Conservation (phyloP, 2,888 invertebrate genomes). For the Apodemia hepburni region DNA sequence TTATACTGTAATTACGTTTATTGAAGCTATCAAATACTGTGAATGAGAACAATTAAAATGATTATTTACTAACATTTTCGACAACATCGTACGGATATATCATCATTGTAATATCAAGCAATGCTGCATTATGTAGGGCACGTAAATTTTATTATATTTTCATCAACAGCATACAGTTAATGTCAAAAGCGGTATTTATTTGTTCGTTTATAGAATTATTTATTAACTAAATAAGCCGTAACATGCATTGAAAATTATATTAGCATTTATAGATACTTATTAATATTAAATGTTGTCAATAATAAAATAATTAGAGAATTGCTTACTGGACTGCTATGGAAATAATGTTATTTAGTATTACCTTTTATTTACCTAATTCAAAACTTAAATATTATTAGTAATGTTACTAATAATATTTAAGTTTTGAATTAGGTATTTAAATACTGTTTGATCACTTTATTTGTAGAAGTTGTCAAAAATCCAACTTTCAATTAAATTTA, state of each 20-base stretch:
- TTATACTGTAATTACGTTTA: conserved; percentile 46
- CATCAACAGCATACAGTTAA: not conserved
- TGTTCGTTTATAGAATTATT: not conserved
- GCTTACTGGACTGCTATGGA: too few species aligned
- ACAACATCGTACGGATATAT: conserved; percentile 21
- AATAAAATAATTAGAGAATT: too few species aligned
- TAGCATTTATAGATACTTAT: not conserved
- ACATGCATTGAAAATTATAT: conserved; percentile 9
- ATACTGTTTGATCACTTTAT: too few species aligned
- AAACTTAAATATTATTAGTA: too few species aligned
- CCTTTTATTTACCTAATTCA: too few species aligned
- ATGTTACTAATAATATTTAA: too few species aligned
- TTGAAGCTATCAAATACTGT: conserved; percentile 45
- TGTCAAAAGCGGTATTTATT: conserved; percentile 11
- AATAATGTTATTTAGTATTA: too few species aligned
- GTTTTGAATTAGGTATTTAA: too few species aligned
- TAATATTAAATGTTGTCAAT: not conserved
- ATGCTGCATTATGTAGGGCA: not conserved
- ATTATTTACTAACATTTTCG: conserved; percentile 50
- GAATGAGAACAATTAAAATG: conserved; percentile 53
- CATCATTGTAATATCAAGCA: conserved; percentile 35
- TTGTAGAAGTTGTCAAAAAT: too few species aligned
- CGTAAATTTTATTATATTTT: conserved; percentile 13
- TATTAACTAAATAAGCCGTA: not conserved
- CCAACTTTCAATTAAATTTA: too few species aligned